These are phyloP conservation scores for Eulemur rubriventer DNA, from an alignment of 2,797 vertebrate species.

Conservation along the genomic window DNA sequence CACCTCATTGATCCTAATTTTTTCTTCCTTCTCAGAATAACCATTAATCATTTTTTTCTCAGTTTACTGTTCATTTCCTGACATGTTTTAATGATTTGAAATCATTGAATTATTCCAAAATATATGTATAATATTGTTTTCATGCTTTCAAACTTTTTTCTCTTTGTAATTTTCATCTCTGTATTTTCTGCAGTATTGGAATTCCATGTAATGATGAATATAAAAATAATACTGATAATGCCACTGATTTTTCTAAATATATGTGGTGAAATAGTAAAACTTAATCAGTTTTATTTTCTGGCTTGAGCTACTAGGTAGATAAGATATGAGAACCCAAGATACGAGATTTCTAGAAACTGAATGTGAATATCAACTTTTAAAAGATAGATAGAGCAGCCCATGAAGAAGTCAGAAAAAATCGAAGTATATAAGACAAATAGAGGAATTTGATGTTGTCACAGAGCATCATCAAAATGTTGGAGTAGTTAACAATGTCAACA, in stretches of 20 bases:
- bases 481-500: not conserved
- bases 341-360: not conserved
- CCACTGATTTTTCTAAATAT: not conserved
- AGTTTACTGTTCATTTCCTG: not conserved
- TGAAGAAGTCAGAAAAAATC: not conserved
- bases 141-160: not conserved
- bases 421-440: not conserved
- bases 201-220: not conserved
- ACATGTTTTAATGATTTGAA: not conserved
- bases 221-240: not conserved
- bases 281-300: conserved; percentile 10
- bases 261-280: not conserved
- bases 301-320: not conserved
- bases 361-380: not conserved
- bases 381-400: not conserved
- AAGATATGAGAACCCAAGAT: not conserved
- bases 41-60: not conserved
- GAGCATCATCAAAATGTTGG: not conserved
- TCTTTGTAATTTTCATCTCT: not conserved
- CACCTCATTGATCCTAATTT: not conserved
- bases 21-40: not conserved
- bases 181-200: not conserved
- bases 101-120: not conserved
- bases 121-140: not conserved
- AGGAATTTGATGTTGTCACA: not conserved